Conservation (phyloP, 2,888 invertebrate species). For the Lycaena phlaeas region DNA sequence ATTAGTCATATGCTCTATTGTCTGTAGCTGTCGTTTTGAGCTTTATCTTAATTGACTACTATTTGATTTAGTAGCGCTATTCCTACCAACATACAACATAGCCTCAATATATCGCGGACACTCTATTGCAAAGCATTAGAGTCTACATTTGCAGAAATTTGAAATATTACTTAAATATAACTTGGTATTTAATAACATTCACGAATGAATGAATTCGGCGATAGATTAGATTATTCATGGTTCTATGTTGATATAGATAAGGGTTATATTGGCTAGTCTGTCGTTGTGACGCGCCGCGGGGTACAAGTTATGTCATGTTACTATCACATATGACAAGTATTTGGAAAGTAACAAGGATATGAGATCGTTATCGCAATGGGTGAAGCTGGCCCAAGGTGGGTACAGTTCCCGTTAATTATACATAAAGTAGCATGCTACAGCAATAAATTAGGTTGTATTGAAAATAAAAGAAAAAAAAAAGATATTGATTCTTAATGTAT, state of each 20-base stretch:
- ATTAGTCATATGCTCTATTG: slow-evolving; percentile 65
- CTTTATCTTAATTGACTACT: slow-evolving; percentile 71
- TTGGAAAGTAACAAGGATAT: slow-evolving; percentile 64
- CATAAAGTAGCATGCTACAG: no score
- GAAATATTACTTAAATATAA: slow-evolving; percentile 21
- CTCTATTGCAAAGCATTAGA: slow-evolving; percentile 20
- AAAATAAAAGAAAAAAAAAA: no score
- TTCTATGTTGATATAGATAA: slow-evolving; percentile 18
- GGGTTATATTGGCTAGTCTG: slow-evolving; percentile 31
- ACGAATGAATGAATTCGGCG: slow-evolving; percentile 21
- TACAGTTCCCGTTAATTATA: no score
- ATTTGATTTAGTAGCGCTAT: slow-evolving; percentile 61
- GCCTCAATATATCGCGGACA: slow-evolving; percentile 9
- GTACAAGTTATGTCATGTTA: slow-evolving; percentile 58
- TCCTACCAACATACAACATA: slow-evolving; percentile 29
- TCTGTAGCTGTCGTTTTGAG: slow-evolving; percentile 52
- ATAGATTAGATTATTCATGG: slow-evolving; percentile 15
- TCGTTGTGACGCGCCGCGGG: slow-evolving; percentile 44
- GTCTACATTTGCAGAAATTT: slow-evolving; percentile 25
- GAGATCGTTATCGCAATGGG: slow-evolving; percentile 45
- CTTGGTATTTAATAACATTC: slow-evolving; percentile 16
- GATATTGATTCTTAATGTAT: no score
- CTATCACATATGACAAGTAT: slow-evolving; percentile 54
- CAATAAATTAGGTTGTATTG: no score
- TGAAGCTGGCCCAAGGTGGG: background rate